These are phyloP conservation scores for Vanessa tameamea DNA, from an alignment of 1,140 invertebrate genomes.

Conservation along the genomic window DNA sequence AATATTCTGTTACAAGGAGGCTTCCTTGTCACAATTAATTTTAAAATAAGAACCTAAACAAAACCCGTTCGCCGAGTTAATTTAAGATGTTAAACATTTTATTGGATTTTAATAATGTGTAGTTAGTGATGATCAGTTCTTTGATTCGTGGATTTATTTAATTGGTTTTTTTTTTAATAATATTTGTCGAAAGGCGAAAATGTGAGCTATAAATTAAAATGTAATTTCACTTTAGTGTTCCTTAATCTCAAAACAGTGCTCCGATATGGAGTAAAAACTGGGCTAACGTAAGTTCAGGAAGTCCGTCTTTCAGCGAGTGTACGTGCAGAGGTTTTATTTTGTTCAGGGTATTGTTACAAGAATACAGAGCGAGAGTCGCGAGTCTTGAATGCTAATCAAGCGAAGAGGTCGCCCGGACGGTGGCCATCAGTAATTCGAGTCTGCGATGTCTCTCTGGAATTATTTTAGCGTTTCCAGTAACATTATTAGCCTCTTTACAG, in stretches of 20 bases:
- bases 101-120: too few relatives aligned
- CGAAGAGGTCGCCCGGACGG: slow-evolving; percentile 46
- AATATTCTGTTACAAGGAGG: too few relatives aligned
- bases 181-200: background rate
- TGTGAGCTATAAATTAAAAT: slow-evolving; percentile 1
- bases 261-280: slow-evolving; percentile 31
- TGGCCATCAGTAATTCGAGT: slow-evolving; percentile 70
- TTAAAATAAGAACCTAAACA: too few relatives aligned
- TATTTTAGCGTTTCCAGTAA: slow-evolving; percentile 37
- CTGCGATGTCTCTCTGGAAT: slow-evolving; percentile 38
- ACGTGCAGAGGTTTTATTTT: slow-evolving; percentile 76
- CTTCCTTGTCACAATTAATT: too few relatives aligned
- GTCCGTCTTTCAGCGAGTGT: slow-evolving; percentile 64
- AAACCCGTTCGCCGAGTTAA: too few relatives aligned
- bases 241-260: slow-evolving; percentile 17
- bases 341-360: slow-evolving; percentile 67
- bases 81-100: too few relatives aligned
- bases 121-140: too few relatives aligned
- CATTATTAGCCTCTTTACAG: slow-evolving; percentile 33
- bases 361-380: slow-evolving; percentile 65
- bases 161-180: background rate
- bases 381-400: slow-evolving; percentile 72
- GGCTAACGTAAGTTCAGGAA: slow-evolving; percentile 58
- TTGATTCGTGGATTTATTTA: too few relatives aligned
- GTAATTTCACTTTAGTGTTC: slow-evolving; percentile 16